These are phyloP conservation scores for Ursus arctos DNA, from an alignment of 2,113 vertebrate genomes.

Conservation along the genomic window DNA sequence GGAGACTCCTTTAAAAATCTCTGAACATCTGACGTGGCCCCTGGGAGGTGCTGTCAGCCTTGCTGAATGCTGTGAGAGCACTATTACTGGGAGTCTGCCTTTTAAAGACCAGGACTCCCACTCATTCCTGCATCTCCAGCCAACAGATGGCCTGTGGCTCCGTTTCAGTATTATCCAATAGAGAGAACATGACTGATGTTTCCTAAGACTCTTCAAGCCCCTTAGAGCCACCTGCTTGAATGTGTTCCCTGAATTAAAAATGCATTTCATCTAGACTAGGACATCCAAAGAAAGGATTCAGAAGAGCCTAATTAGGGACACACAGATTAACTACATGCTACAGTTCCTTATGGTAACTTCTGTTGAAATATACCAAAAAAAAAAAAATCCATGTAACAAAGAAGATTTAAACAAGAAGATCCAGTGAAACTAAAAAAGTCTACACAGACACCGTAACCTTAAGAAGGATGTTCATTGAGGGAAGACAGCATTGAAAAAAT, in stretches of 20 bases:
- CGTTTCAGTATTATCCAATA: neutral
- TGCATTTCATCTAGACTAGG: neutral
- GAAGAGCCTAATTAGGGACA: neutral
- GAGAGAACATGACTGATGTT: neutral
- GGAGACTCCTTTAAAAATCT: neutral
- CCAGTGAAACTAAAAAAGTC: neutral
- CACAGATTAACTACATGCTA: neutral
- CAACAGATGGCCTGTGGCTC: neutral
- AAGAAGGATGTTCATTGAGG: neutral
- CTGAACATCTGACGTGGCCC: neutral
- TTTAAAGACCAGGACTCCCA: neutral
- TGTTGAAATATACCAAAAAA: neutral
- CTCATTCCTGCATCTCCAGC: neutral
- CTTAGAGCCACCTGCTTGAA: neutral
- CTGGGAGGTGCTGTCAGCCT: neutral
- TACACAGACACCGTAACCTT: neutral
- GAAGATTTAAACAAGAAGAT: constrained; percentile 16
- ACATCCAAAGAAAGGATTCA: neutral
- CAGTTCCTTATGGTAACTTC: neutral
- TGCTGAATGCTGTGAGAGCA: neutral
- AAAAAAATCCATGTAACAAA: neutral
- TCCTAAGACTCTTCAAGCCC: neutral
- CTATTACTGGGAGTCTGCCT: neutral
- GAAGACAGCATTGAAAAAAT: neutral
- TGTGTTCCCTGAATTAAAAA: constrained; percentile 51